A percentile compares a stretch with the other conserved stretches of the same genome.
Evolutionary conservation across 2,113 vertebrate species (phyloP).

Genomic region (Formicarius rufipectus): DNA sequence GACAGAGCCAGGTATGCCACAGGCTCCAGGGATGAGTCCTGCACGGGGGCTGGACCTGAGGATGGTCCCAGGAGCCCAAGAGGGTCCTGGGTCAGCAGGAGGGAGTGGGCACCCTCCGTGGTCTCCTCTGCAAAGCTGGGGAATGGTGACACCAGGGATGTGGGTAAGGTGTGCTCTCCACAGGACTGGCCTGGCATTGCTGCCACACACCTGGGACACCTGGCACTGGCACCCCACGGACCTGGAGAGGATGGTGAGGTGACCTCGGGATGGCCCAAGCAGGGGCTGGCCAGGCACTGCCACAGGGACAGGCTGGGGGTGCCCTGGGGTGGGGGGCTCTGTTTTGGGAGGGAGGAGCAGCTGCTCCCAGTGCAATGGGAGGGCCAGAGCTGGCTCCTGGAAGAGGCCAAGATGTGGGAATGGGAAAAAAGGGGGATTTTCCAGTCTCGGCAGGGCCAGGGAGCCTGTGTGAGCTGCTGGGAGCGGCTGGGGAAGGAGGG

Average conservation of each 20-base stretch:
- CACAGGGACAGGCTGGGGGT: neutral
- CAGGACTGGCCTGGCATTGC: neutral
- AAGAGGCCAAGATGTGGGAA: constrained; percentile 50
- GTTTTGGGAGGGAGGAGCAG: neutral
- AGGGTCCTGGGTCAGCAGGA: neutral
- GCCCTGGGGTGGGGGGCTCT: neutral
- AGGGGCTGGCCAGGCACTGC: neutral
- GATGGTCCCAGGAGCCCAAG: neutral
- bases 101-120: neutral
- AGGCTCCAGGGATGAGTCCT: accelerated
- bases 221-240: neutral
- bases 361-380: neutral
- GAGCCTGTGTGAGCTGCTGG: neutral
- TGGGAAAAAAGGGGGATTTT: constrained; percentile 55
- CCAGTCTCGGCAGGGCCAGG: constrained; percentile 11
- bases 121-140: no score
- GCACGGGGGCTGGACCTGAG: neutral
- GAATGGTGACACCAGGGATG: accelerated
- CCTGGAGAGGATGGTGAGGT: constrained; percentile 31
- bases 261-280: neutral
- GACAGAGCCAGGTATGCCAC: constrained; percentile 33
- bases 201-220: constrained; percentile 15
- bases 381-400: constrained; percentile 48
- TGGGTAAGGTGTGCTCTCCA: neutral
- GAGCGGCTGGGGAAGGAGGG: constrained; percentile 57